Conservation (phyloP, 2,888 invertebrate genomes). For the Pyrrhosoma nymphula region DNA sequence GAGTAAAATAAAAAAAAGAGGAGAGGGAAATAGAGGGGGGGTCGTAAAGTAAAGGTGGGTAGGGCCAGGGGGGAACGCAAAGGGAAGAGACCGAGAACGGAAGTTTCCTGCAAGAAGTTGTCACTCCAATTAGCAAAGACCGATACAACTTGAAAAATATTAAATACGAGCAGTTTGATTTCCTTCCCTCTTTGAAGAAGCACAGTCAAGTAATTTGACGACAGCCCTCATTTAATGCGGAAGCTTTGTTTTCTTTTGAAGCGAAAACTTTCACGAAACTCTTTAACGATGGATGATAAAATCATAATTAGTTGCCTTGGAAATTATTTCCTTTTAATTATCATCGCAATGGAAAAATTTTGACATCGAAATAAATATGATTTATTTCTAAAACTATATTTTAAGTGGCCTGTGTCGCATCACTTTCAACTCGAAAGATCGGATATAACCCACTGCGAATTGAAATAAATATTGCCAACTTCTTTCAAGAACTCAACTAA, state of each 20-base stretch:
- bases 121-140: not conserved
- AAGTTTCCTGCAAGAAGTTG: not conserved
- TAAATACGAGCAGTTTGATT: not conserved
- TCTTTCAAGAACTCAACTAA: too few species aligned
- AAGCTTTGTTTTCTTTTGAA: not conserved
- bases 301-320: not conserved
- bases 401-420: too few species aligned
- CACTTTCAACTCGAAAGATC: too few species aligned
- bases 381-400: too few species aligned
- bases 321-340: not conserved
- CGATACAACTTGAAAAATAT: not conserved
- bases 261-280: not conserved
- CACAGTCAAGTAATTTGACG: not conserved
- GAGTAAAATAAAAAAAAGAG: not conserved
- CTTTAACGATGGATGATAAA: not conserved
- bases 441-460: too few species aligned
- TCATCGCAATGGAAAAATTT: not conserved
- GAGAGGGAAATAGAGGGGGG: not conserved
- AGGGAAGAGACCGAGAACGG: not conserved
- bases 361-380: not conserved
- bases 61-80: not conserved
- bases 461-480: too few species aligned
- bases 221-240: not conserved
- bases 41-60: not conserved
- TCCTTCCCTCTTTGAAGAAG: not conserved